These are phyloP conservation scores for Fabriciana adippe DNA, from an alignment of 2,888 invertebrate genomes.

Conservation along the genomic window DNA sequence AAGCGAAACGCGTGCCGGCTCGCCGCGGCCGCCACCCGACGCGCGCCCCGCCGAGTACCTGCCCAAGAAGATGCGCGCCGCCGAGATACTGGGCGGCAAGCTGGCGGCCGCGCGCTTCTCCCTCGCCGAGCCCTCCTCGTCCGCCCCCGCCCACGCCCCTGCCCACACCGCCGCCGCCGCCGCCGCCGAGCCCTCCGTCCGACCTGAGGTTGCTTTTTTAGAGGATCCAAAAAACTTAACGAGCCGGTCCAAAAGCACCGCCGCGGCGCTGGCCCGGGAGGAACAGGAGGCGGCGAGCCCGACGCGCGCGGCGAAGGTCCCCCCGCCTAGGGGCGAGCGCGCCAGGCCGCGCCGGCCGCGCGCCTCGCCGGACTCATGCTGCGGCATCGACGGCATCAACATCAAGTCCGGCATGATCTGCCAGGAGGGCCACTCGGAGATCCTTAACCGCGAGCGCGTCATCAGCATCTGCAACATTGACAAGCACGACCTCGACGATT, in stretches of 20 bases:
- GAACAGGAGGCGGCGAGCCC: slow-evolving; percentile 79
- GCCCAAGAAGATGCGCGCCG: slow-evolving; percentile 79
- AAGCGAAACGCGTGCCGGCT: slow-evolving; percentile 64
- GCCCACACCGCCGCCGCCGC: slow-evolving; percentile 47
- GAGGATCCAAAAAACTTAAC: slow-evolving; percentile 82
- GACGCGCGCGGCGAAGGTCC: slow-evolving; percentile 77
- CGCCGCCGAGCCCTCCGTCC: slow-evolving; percentile 50
- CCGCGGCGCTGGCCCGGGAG: slow-evolving; percentile 83
- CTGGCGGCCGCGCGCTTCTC: slow-evolving; percentile 53
- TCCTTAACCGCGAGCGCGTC: slow-evolving; percentile 85
- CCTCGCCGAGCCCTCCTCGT: slow-evolving; percentile 44
- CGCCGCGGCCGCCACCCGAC: slow-evolving; percentile 58
- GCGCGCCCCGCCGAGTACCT: slow-evolving; percentile 68
- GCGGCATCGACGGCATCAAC: slow-evolving; percentile 75
- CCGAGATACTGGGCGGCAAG: slow-evolving; percentile 76
- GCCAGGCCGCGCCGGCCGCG: slow-evolving; percentile 37
- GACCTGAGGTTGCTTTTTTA: slow-evolving; percentile 75
- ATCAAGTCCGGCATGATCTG: slow-evolving; percentile 73
- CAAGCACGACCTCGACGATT: slow-evolving; percentile 91
- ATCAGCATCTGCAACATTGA: slow-evolving; percentile 90
- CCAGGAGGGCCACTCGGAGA: slow-evolving; percentile 77
- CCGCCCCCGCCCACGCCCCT: slow-evolving; percentile 46
- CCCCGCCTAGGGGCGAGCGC: slow-evolving; percentile 70
- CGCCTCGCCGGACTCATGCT: slow-evolving; percentile 74
- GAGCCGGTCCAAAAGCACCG: slow-evolving; percentile 81